These are phyloP conservation scores for Celastrina argiolus DNA, from an alignment of 2,888 invertebrate species.

Conservation along the genomic window DNA sequence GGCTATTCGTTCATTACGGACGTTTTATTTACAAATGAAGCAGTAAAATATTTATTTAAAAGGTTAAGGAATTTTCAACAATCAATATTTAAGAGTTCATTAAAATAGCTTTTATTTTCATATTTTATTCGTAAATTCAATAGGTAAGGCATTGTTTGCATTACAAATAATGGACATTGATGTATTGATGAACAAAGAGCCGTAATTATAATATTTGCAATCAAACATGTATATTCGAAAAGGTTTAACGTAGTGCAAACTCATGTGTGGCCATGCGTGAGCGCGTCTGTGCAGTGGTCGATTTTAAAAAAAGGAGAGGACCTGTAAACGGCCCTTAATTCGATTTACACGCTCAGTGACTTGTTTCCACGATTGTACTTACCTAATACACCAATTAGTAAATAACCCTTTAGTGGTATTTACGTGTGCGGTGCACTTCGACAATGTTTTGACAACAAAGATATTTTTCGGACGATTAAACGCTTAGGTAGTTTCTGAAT, in stretches of 20 bases:
- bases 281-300: conserved; percentile 54
- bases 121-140: neutral
- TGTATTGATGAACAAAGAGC: conserved; percentile 1
- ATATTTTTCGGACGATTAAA: conserved; percentile 48
- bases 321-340: conserved; percentile 71
- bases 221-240: conserved; percentile 26
- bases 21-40: conserved; percentile 14
- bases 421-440: conserved; percentile 59
- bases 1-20: conserved; percentile 17
- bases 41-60: conserved; percentile 15
- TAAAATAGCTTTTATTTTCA: no score
- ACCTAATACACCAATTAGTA: conserved; percentile 63
- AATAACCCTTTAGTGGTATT: conserved; percentile 66
- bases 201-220: conserved; percentile 21
- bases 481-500: conserved; percentile 38
- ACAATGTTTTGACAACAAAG: conserved; percentile 60
- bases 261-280: conserved; percentile 63
- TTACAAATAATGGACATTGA: conserved; percentile 6
- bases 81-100: no score
- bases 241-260: conserved; percentile 37
- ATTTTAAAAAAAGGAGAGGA: conserved; percentile 46
- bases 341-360: conserved; percentile 71
- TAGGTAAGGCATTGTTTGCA: neutral
- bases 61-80: neutral
- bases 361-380: conserved; percentile 63